Evolutionary conservation across 2,113 vertebrate species (phyloP), one percentile per base, ranked within the genome.

Genomic region (Argyrosomus japonicus): DNA sequence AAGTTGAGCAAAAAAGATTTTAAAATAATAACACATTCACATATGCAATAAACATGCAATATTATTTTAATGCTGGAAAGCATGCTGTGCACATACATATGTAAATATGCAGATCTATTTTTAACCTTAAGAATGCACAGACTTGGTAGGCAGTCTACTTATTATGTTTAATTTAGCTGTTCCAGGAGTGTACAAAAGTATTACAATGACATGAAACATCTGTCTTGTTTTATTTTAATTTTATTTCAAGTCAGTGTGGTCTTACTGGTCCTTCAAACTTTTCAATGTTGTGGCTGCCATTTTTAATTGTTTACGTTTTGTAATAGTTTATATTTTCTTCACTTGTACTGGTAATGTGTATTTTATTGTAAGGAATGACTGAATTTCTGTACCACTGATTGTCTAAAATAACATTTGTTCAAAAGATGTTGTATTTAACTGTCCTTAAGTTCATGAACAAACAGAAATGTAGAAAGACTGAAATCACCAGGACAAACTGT

Each of bases 31-130:
- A 70, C 57, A 87, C 76, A 84, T 86, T 89, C 64, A 89, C 89
- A 85, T 92, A 95, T 95, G 93, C 93, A 95, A 95, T 90, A 90
- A 93, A 91, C 82, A 88, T 91, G 86, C 89, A 93, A 91, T 91
- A 91, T 92, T 91, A 79, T 75, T 85, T 87, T 79, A 54, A 92
- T 91, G 89, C 83, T 93, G 93, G 87, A 89, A 64, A 88, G 88
- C 64, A 82, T 80, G 54, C 84, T 81, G 88, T 89, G 91, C 84
- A 89, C 87, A 91, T 85, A 86, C 78, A 91, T 91, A 69, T 94
- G 90, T 93, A 94, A 89, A 92, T 93, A 89, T 83, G 75, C 88
- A 91, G 80, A 90, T 84, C 43, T 93, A 85, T 93, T 93, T 93
- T 94, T 89, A 68, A 91, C 82, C 74, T 50, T 73, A 50, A 85